Base-by-base conservation (phyloP, 2,113 vertebrate genomes). In the Brachionichthys hirsutus region DNA sequence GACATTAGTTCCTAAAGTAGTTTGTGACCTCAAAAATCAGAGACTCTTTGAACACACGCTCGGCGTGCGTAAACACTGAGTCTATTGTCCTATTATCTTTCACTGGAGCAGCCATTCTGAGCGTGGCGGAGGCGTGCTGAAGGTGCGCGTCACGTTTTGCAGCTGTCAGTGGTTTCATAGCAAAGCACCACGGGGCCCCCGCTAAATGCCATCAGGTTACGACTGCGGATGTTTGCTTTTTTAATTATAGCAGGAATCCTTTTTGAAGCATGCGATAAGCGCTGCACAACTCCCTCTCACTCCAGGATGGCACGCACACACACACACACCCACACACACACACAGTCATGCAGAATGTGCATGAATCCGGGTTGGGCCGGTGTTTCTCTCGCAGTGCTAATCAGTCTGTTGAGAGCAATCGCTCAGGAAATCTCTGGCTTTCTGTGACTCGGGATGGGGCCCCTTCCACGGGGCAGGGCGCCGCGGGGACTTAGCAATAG, bases 371-470 rank as follows among this genome's bases (percentile, higher is more conserved):
- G 75, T 83, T 78, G 69, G 83, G 74, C 78, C 85, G 77, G 87
- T 87, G 71, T 58, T 61, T 82, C 68, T 78, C 82, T 81, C 81
- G 63, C 80, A 84, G 80, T 83, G 77, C 88, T 84, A 86, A 92
- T 92, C 90, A 89, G 90, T 90, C 84, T 83, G 78, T 48, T 75
- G 89, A 90, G 88, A 88, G 86, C 90, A 89, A 89, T 92, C 91
- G 87, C 88, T 90, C 88, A 85, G 89, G 87, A 91, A 91, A 92
- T 92, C 92, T 91, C 89, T 90, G 88, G 87, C 89, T 86, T 89
- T 88, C 68, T 72, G 80, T 76, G 85, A 89, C 83, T 79, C 70
- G 67, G 87, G 87, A 89, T 88, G 86, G 88, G 88, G 85, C 64
- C 77, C 75, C 75, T 87, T 89, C 75, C 78, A 72, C 24, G 77